Base-by-base conservation (phyloP, 2,888 invertebrate genomes). In the Ametastegia equiseti region DNA sequence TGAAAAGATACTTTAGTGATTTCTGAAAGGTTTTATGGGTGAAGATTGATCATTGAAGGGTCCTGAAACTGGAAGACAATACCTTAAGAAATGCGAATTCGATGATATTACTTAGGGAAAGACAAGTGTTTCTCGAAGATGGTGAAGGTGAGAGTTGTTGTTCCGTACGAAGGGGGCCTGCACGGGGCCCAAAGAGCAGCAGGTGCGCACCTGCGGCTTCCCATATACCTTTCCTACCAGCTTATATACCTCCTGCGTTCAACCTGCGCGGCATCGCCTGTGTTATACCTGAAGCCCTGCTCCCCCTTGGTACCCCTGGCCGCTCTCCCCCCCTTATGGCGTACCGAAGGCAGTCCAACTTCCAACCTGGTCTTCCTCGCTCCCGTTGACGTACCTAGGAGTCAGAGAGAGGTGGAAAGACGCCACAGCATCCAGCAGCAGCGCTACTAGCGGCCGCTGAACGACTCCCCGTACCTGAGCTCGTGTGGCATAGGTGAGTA, bases 251-350 rank as follows among this genome's bases (percentile, higher is more conserved):
- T 89, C 88, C 87, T 87, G 88, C 87, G 88, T 89, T 89, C 89
- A 91, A 90, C 90, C 90, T 90, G 90, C 89, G 86, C 84, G 84
- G 83, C 83, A 60, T 84, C 84, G 81, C 60, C 60, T 60, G 78
- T 78, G 78, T 78, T 78, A 65, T 80, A 80, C 80, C 80, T 80
- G 80, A 80, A 80, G 75, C 93, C 92, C 84, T 93, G 91, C 89
- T 93, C 92, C 90, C 94, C 90, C 91, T 94, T 89, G 93, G 87
- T 93, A 94, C 83, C 92, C 94, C 92, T 94, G 94, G 93, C 95
- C 93, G 94, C 91, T 93, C 95, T 90, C 92, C 94, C 92, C 94
- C 84, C 77, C 82, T 82, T 92, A 93, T 81, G 92, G 93, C 80
- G 93, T 93, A 90, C 93, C 90, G 91, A 91, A 80, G 83, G 81